Evolutionary conservation across 2,113 vertebrate genomes (phyloP).

Genomic region (Hypomesus transpacificus): DNA sequence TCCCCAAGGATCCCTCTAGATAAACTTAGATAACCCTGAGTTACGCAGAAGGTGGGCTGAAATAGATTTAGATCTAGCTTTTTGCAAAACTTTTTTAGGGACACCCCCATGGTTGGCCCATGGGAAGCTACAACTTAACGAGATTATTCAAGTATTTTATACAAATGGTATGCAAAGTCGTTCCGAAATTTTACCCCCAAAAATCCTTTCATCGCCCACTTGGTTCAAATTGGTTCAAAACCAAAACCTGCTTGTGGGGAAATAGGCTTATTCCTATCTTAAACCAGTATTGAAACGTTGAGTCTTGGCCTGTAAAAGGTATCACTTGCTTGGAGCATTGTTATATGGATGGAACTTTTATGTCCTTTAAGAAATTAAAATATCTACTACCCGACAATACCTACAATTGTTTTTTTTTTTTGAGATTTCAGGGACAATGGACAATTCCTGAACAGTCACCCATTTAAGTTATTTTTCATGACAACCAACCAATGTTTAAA

Average conservation of each 20-base stretch:
- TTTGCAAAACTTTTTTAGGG: background rate
- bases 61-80: background rate
- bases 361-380: conserved; percentile 2
- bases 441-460: too few species aligned
- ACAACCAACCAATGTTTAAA: too few species aligned
- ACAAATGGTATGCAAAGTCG: conserved; percentile 10
- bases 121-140: background rate
- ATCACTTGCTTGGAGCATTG: background rate
- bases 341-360: conserved; percentile 6
- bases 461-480: too few species aligned
- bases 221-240: conserved; percentile 5
- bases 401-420: too few species aligned
- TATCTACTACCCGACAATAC: background rate
- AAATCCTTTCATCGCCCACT: background rate
- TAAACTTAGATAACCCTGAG: too few species aligned
- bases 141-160: conserved; percentile 2
- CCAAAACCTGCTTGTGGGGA: conserved; percentile 9
- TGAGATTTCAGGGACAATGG: too few species aligned
- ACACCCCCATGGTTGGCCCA: background rate
- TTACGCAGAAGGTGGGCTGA: conserved; percentile 4
- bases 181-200: background rate
- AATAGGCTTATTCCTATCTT: conserved; percentile 4
- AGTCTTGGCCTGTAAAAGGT: background rate
- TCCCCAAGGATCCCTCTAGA: background rate
- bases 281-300: background rate